Evolutionary conservation across 2,113 vertebrate genomes (phyloP).

Genomic region (Fulica atra): DNA sequence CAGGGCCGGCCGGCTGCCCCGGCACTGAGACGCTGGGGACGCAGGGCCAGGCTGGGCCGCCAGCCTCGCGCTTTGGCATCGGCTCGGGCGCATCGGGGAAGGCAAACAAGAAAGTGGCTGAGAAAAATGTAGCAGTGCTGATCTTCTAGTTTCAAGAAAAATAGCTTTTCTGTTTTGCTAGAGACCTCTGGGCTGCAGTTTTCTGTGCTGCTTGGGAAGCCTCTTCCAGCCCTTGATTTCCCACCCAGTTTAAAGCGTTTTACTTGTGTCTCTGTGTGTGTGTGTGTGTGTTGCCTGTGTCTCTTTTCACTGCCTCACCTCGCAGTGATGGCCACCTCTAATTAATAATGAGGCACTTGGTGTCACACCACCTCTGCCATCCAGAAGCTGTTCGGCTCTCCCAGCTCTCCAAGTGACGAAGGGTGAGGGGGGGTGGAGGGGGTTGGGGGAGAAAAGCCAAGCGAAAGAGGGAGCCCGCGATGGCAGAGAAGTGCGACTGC

Average conservation of each 20-base stretch:
- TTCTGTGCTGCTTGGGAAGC: background rate
- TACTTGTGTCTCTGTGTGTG: background rate
- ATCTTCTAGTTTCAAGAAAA: background rate
- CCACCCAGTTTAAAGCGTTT: background rate
- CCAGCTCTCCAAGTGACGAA: background rate
- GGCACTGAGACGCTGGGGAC: fast-evolving
- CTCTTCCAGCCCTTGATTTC: background rate
- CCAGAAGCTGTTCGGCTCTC: background rate
- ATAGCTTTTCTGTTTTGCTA: background rate
- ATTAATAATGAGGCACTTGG: background rate
- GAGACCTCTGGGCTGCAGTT: background rate
- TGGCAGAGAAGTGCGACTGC: slow-evolving; percentile 87
- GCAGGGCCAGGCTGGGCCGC: fast-evolving
- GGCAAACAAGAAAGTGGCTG: background rate
- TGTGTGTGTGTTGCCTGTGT: background rate
- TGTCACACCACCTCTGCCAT: fast-evolving
- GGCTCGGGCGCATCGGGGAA: fast-evolving
- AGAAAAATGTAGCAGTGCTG: background rate
- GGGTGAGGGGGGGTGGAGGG: too few species aligned
- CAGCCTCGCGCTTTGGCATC: fast-evolving
- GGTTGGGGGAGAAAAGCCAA: too few species aligned
- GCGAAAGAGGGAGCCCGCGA: slow-evolving; percentile 3
- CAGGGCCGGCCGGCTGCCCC: fast-evolving
- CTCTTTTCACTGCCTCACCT: fast-evolving
- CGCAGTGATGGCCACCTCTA: fast-evolving